phyloP scores from a whole-genome alignment of 35 echinoderm and acorn worm species.

The Chiridota heheva region DNA sequence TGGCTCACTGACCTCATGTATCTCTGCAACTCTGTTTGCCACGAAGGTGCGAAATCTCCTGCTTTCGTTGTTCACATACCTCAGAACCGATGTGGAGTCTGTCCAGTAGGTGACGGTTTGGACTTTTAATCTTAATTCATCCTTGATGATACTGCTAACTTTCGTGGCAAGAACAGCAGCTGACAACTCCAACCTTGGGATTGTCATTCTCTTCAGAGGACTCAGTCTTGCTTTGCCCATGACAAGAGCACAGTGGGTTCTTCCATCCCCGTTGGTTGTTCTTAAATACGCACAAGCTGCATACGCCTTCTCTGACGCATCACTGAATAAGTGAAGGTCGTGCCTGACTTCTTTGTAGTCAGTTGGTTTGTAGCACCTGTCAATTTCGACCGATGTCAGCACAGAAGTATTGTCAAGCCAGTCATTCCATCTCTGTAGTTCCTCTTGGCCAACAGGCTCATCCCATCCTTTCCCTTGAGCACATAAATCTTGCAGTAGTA shows the following conservation, averaged over 20 bases:
- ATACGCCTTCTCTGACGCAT: conserved; percentile 61
- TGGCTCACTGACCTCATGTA: conserved; percentile 28
- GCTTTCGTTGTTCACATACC: conserved; percentile 61
- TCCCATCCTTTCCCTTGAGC: conserved; percentile 29
- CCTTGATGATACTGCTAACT: conserved; percentile 32
- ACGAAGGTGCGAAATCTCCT: conserved; percentile 65
- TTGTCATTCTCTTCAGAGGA: conserved; percentile 67
- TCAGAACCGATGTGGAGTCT: conserved; percentile 58
- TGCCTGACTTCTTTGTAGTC: neutral
- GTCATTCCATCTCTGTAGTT: conserved; percentile 19
- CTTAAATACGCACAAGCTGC: conserved; percentile 53
- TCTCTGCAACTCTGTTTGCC: conserved; percentile 64
- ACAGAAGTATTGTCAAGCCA: conserved; percentile 37
- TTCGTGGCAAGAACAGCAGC: conserved; percentile 55
- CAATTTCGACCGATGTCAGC: conserved; percentile 32
- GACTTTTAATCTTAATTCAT: conserved; percentile 50
- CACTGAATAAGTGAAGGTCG: conserved; percentile 57
- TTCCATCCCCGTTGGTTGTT: neutral
- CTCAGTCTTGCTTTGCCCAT: conserved; percentile 66
- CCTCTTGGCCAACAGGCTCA: neutral
- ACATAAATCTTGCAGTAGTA: conserved; percentile 19
- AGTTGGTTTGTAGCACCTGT: conserved; percentile 41
- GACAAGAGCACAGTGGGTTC: conserved; percentile 52
- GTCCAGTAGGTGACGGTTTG: conserved; percentile 51
- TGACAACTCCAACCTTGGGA: conserved; percentile 66